Evolutionary conservation across 2,888 invertebrate genomes (phyloP), one percentile per base, ranked within the genome.

Genomic region (Macrostomum cliftonense): DNA sequence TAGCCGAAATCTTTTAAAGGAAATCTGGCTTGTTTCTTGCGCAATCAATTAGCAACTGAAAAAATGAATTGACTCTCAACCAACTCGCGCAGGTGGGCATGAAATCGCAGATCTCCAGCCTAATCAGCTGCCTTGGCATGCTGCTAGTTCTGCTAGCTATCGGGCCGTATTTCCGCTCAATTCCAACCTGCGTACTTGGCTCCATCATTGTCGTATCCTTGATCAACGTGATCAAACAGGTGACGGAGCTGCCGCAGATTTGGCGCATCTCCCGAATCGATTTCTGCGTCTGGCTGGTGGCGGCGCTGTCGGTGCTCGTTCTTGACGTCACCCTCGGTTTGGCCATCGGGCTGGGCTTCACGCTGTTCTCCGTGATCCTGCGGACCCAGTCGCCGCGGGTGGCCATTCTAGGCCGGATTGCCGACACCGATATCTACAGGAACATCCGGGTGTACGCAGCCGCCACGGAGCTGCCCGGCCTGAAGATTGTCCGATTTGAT

Each of bases 281-380:
- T n/a, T 42, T 42, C 40, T 14, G 39, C n/a, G 42, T 49, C 14
- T 50, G 50, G 50, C 16, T 50, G 12, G 39, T 50, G 16, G 16
- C 39, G n/a, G 46, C 17, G 39, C 14, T 50, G 2, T 19, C 50
- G 4, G 42, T 42, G 13, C 36, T 50, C 13, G 14, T 49, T 37
- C 36, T 50, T 2, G 47, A 50, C 21, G 47, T 50, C 7, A 36
- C 50, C 19, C 14, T 39, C 13, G 50, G 50, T 4, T 46, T 50
- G 17, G 46, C 42, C 5, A 36, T 36, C 16, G 50, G 50, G 7
- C 47, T 50, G 28, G 28, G 28, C 28, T 28, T 28, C 28, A 28
- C 28, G 5, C 28, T 28, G 28, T 28, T 28, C 28, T 28, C 28
- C 28, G 74, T 87, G 47, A 78, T 86, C 61, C 73, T 78, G 20